Conservation (phyloP, 2,113 vertebrate species). For the Cyprinodon tularosa region DNA sequence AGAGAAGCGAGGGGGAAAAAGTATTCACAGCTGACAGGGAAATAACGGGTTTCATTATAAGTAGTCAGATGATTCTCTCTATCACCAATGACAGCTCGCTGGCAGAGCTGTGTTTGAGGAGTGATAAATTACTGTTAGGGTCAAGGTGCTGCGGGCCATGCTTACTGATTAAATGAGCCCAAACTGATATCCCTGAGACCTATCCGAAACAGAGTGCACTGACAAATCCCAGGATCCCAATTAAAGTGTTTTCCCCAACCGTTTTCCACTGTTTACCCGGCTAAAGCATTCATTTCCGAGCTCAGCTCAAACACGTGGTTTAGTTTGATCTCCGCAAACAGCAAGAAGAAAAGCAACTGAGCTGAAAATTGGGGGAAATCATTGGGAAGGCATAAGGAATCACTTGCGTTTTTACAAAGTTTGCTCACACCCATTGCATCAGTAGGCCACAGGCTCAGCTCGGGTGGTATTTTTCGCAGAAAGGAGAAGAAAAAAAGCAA, state of each 20-base stretch:
- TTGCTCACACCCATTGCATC: conserved; percentile 22
- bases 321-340: conserved; percentile 44
- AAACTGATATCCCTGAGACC: conserved; percentile 66
- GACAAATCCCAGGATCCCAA: conserved; percentile 75
- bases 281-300: conserved; percentile 45
- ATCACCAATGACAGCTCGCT: conserved; percentile 54
- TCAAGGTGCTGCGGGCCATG: conserved; percentile 54
- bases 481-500: neutral
- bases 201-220: conserved; percentile 61
- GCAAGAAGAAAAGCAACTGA: conserved; percentile 29
- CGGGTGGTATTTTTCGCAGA: conserved; percentile 9
- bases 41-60: conserved; percentile 78
- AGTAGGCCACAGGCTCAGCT: conserved; percentile 22
- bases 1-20: conserved; percentile 30
- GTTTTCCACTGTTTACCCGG: conserved; percentile 54
- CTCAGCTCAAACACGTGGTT: conserved; percentile 53
- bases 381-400: conserved; percentile 37
- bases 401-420: conserved; percentile 32
- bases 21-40: conserved; percentile 70
- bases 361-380: conserved; percentile 16
- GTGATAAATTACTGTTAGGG: conserved; percentile 68
- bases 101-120: conserved; percentile 57
- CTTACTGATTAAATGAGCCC: conserved; percentile 71
- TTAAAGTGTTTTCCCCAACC: conserved; percentile 67
- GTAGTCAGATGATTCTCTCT: conserved; percentile 68